A percentile compares a stretch with the other conserved stretches of the same genome.
phyloP scores from a whole-genome alignment of 2,888 invertebrate species.

The Lasioglossum malachurum region DNA sequence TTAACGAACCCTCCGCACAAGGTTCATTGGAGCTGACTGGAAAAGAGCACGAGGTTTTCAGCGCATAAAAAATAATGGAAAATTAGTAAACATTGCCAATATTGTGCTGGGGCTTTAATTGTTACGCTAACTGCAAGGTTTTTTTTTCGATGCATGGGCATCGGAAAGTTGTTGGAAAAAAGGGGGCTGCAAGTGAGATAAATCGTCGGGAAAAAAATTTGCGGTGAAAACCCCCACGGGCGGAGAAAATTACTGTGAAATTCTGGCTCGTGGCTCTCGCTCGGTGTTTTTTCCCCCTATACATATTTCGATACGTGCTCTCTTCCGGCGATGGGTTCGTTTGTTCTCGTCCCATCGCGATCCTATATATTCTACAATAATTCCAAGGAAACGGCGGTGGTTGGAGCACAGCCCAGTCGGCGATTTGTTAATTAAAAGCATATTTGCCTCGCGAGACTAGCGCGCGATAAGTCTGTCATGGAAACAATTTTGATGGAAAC shows the following conservation, averaged over 20 bases:
- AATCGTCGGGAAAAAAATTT: constrained; percentile 46
- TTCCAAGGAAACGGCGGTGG: not conserved
- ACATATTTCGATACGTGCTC: not conserved
- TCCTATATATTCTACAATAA: not conserved
- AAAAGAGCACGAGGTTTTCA: not conserved
- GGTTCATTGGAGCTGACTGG: not conserved
- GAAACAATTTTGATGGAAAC: not conserved
- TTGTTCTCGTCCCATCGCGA: not conserved
- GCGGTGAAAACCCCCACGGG: constrained; percentile 14
- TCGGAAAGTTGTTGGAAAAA: constrained; percentile 33
- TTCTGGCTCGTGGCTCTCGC: constrained; percentile 12
- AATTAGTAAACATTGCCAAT: constrained; percentile 58
- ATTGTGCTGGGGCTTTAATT: constrained; percentile 34
- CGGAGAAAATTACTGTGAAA: constrained; percentile 44
- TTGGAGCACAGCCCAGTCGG: too few species aligned
- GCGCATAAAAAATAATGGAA: constrained; percentile 13
- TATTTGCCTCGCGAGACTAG: not conserved
- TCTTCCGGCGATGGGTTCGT: not conserved
- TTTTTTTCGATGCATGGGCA: constrained; percentile 40
- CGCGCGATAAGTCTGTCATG: not conserved
- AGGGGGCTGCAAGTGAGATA: constrained; percentile 42
- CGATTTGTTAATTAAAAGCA: constrained; percentile 10
- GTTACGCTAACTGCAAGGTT: constrained; percentile 13
- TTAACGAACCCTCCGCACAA: not conserved
- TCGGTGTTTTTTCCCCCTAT: not conserved